A percentile compares a stretch with the other conserved stretches of the same genome.
These are phyloP conservation scores for Salvelinus namaycush DNA, from an alignment of 2,113 vertebrate genomes.

Conservation along the genomic window DNA sequence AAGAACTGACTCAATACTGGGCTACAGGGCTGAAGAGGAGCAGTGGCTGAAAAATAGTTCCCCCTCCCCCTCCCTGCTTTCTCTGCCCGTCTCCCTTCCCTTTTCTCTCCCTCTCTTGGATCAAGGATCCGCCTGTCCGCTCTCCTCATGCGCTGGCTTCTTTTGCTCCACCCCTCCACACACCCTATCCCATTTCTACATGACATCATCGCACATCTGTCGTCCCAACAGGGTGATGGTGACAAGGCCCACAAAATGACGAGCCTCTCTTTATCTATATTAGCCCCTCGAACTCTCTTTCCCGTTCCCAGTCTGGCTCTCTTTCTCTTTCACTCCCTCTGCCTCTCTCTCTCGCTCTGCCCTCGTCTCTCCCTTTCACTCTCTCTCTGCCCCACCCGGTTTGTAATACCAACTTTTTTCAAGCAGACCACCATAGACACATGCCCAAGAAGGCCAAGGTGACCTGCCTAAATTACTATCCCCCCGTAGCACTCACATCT, in stretches of 20 bases:
- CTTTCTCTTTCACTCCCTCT: conserved; percentile 5
- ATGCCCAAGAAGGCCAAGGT: too few species aligned
- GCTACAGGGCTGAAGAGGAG: background rate
- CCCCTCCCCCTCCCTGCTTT: conserved; percentile 15
- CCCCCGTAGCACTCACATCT: too few species aligned
- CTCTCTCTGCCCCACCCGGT: background rate
- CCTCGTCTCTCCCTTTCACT: too few species aligned
- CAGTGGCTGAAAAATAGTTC: background rate
- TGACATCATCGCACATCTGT: conserved; percentile 82
- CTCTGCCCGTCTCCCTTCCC: conserved; percentile 27
- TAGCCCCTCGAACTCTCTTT: conserved; percentile 10
- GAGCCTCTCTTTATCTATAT: conserved; percentile 27
- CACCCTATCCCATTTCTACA: conserved; percentile 67
- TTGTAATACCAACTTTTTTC: background rate
- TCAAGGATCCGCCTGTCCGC: conserved; percentile 54
- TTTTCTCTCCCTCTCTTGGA: conserved; percentile 26
- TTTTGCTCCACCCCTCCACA: conserved; percentile 54
- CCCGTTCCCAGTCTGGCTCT: background rate
- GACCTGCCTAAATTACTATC: too few species aligned
- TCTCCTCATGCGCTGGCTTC: conserved; percentile 65
- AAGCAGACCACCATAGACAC: too few species aligned
- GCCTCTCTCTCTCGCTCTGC: background rate
- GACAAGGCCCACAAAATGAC: conserved; percentile 68
- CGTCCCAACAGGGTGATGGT: conserved; percentile 73
- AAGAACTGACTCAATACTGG: conserved; percentile 40